phyloP scores from a whole-genome alignment of 2,888 invertebrate genomes.

The Polydrusus cervinus region DNA sequence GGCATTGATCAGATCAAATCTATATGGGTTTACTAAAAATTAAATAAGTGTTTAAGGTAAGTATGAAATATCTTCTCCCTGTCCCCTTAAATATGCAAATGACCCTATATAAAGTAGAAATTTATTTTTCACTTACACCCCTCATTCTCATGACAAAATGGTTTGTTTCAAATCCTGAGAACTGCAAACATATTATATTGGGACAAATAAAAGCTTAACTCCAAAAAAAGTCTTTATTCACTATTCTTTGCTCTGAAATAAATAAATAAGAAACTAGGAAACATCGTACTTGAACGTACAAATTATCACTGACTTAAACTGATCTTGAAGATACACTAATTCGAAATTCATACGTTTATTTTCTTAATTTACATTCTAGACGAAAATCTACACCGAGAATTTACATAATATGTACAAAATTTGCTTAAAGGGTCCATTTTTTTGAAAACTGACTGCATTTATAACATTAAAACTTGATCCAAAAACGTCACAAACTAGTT shows the following conservation, averaged over 20 bases:
- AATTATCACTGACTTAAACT: conserved; percentile 3
- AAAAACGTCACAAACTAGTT: too few relatives aligned
- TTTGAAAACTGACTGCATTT: conserved; percentile 1
- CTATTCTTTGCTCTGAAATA: conserved; percentile 28
- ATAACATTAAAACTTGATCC: not conserved
- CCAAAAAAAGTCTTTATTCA: conserved; percentile 25
- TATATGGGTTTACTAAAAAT: too few relatives aligned
- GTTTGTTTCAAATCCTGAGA: too few relatives aligned
- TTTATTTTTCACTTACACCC: too few relatives aligned
- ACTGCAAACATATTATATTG: too few relatives aligned
- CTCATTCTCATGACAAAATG: too few relatives aligned
- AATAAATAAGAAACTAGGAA: conserved; percentile 28
- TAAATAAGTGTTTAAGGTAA: too few relatives aligned
- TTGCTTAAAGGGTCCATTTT: conserved; percentile 3
- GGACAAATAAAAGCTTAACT: not conserved
- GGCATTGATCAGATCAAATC: too few relatives aligned
- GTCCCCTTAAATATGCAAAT: too few relatives aligned
- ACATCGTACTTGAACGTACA: conserved; percentile 6
- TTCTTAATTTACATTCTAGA: conserved; percentile 15
- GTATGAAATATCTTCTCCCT: too few relatives aligned
- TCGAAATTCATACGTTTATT: conserved; percentile 4
- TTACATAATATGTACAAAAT: conserved; percentile 32
- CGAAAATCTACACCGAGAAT: conserved; percentile 19
- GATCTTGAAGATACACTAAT: conserved; percentile 14
- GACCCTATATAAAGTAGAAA: too few relatives aligned